phyloP scores from a whole-genome alignment of 2,797 vertebrate genomes.

The Arnoldichthys spilopterus region DNA sequence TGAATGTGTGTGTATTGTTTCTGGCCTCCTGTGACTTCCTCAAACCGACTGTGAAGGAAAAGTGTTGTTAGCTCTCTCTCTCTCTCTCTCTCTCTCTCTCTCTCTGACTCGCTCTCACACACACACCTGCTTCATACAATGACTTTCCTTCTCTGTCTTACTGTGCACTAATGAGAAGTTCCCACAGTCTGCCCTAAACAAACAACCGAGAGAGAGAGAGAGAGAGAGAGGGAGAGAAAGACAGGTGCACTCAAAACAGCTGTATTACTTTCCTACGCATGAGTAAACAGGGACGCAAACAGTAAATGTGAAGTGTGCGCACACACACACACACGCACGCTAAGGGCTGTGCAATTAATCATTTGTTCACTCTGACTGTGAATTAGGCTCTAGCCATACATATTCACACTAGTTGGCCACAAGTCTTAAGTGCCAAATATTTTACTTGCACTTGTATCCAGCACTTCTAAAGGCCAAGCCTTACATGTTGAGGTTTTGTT shows the following conservation, averaged over 20 bases:
- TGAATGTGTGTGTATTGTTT: conserved; percentile 27
- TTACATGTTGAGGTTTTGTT: too few species aligned
- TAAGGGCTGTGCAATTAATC: not conserved
- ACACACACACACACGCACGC: not conserved
- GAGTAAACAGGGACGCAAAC: conserved; percentile 18
- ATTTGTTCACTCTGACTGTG: not conserved
- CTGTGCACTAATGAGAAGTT: conserved; percentile 48
- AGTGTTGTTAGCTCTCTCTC: not conserved
- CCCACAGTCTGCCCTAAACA: conserved; percentile 51
- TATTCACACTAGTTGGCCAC: too few species aligned
- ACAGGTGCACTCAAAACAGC: conserved; percentile 46
- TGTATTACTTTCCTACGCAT: conserved; percentile 21
- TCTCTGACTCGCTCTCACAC: conserved; percentile 22
- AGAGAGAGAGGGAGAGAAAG: not conserved
- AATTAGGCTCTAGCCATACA: not conserved
- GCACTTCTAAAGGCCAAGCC: too few species aligned
- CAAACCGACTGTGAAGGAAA: conserved; percentile 6
- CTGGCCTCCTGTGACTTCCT: conserved; percentile 13
- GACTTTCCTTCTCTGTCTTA: conserved; percentile 51
- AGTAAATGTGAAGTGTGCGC: not conserved
- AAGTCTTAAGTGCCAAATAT: too few species aligned
- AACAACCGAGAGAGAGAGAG: conserved; percentile 20
- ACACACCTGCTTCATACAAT: conserved; percentile 58
- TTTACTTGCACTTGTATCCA: too few species aligned
- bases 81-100: conserved; percentile 1